Evolutionary conservation across 1,140 invertebrate species (phyloP).

Genomic region (Hirudo medicinalis): DNA sequence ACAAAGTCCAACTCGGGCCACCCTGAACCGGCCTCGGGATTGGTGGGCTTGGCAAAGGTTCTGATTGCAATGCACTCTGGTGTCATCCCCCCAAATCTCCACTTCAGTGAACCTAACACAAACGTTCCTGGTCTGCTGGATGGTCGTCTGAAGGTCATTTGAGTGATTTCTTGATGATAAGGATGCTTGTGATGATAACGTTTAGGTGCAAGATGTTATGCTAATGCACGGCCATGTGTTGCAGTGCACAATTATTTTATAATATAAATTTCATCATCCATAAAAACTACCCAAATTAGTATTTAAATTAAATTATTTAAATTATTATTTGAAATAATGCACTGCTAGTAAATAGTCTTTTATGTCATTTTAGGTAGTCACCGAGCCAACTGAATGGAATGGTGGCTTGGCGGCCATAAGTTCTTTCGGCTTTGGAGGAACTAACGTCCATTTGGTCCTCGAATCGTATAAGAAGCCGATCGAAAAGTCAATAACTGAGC

Average conservation of each 20-base stretch:
- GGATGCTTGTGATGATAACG: too few species aligned
- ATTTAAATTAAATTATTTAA: too few species aligned
- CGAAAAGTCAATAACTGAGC: not conserved
- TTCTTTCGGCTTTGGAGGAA: constrained; percentile 93
- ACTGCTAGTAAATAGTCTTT: too few species aligned
- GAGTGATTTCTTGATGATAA: constrained; percentile 22
- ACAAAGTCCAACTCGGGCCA: constrained; percentile 98
- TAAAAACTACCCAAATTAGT: too few species aligned
- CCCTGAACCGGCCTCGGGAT: constrained; percentile 79
- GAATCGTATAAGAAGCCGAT: constrained; percentile 43
- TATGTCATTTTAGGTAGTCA: constrained; percentile 51
- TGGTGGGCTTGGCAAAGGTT: constrained; percentile 43
- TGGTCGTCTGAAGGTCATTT: constrained; percentile 60
- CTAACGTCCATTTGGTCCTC: constrained; percentile 80
- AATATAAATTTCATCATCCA: too few species aligned
- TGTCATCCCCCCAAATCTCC: constrained; percentile 75
- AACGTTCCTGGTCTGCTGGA: constrained; percentile 74
- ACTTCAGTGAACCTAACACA: constrained; percentile 69
- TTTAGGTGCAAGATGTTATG: too few species aligned
- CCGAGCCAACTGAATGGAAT: constrained; percentile 61
- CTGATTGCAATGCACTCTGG: constrained; percentile 76
- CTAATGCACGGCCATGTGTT: too few species aligned
- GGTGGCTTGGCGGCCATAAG: constrained; percentile 76
- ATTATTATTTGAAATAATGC: too few species aligned
- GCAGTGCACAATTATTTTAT: too few species aligned